Evolutionary conservation across 1,140 invertebrate species (phyloP).

Genomic region (Pseudomyrmex sp.): DNA sequence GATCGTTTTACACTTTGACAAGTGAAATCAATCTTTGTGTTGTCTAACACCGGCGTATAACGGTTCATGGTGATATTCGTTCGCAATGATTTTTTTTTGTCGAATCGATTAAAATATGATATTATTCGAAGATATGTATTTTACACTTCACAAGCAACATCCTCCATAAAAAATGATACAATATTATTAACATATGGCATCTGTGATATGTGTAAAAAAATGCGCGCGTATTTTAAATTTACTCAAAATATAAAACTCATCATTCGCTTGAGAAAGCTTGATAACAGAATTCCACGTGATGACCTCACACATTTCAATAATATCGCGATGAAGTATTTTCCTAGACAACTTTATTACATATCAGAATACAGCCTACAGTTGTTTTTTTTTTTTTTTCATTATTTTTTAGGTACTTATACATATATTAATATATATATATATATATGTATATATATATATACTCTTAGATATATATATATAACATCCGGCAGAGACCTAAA

Average conservation of each 20-base stretch:
- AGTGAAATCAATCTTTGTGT: slow-evolving; percentile 33
- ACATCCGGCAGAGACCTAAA: slow-evolving; percentile 82
- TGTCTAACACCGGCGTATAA: slow-evolving; percentile 40
- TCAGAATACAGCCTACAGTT: slow-evolving; percentile 83
- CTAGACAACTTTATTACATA: slow-evolving; percentile 83
- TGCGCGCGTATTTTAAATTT: slow-evolving; percentile 22
- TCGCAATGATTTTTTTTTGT: slow-evolving; percentile 22
- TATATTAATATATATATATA: slow-evolving; percentile 82
- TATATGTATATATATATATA: slow-evolving; percentile 70
- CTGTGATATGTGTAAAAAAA: slow-evolving; percentile 45
- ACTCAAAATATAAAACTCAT: slow-evolving; percentile 43
- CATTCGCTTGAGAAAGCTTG: neutral
- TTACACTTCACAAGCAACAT: slow-evolving; percentile 45
- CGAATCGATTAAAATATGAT: slow-evolving; percentile 53
- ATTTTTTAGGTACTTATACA: slow-evolving; percentile 82
- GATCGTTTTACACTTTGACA: slow-evolving; percentile 35
- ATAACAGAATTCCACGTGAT: slow-evolving; percentile 32
- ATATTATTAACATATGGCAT: slow-evolving; percentile 51
- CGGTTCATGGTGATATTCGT: slow-evolving; percentile 28
- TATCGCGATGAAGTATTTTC: slow-evolving; percentile 75
- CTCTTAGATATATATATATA: slow-evolving; percentile 82
- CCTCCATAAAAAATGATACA: slow-evolving; percentile 41
- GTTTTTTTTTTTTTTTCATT: slow-evolving; percentile 40
- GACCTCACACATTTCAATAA: slow-evolving; percentile 42
- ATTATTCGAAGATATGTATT: slow-evolving; percentile 53